A percentile compares a stretch with the other conserved stretches of the same genome.
Evolutionary conservation across 2,888 invertebrate species (phyloP).

Genomic region (Thera britannica): DNA sequence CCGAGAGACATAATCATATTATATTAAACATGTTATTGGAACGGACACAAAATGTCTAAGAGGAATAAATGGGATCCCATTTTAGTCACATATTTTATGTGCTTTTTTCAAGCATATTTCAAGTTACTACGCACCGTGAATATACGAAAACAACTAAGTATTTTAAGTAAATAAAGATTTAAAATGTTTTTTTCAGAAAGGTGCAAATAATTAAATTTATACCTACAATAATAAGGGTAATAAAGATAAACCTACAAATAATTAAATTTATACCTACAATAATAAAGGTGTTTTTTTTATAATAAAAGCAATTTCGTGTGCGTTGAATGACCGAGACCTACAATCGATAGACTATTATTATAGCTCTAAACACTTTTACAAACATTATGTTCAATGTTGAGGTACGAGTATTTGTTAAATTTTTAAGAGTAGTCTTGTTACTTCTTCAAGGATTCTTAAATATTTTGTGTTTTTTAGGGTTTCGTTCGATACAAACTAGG

Average conservation of each 20-base stretch:
- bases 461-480: not conserved
- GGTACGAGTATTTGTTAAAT: not conserved
- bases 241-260: not conserved
- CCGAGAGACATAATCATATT: no score
- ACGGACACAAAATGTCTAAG: no score
- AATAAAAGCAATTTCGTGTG: not conserved
- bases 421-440: not conserved
- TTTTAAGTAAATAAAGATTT: not conserved
- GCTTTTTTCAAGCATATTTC: no score
- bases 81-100: no score
- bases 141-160: no score
- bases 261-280: not conserved
- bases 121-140: no score
- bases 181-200: not conserved
- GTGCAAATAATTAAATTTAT: not conserved
- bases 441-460: not conserved
- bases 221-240: no score
- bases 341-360: conserved; percentile 10
- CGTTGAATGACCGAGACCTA: conserved; percentile 9
- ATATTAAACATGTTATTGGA: no score
- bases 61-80: no score
- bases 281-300: no score
- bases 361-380: conserved; percentile 11
- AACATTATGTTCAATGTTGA: not conserved
- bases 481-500: not conserved